A percentile compares a stretch with the other conserved stretches of the same genome.
Evolutionary conservation across 1,140 invertebrate species (phyloP).

Genomic region (Musca domestica): DNA sequence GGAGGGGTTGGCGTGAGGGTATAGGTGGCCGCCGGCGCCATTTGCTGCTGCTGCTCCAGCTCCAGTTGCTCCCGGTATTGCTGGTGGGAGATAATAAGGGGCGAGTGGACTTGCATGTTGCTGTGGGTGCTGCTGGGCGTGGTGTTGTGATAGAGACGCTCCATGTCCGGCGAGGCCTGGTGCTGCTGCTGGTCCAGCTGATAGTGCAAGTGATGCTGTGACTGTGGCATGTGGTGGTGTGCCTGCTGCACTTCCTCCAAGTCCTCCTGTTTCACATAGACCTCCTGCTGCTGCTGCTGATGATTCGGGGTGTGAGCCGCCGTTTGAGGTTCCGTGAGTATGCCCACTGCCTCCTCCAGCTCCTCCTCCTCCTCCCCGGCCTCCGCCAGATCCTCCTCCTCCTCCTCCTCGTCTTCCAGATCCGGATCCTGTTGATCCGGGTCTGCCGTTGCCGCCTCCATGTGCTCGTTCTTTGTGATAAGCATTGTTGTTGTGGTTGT

Average conservation of each 20-base stretch:
- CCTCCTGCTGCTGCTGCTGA: slow-evolving; percentile 38
- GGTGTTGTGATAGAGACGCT: slow-evolving; percentile 41
- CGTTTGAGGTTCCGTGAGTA: slow-evolving; percentile 33
- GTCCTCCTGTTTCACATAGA: slow-evolving; percentile 21
- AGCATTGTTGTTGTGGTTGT: slow-evolving; percentile 43
- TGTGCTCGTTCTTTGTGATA: slow-evolving; percentile 34
- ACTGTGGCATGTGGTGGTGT: slow-evolving; percentile 6
- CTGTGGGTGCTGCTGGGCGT: slow-evolving; percentile 36
- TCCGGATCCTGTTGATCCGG: slow-evolving; percentile 15
- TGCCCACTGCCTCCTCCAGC: background rate
- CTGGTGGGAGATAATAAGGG: slow-evolving; percentile 31
- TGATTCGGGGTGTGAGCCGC: slow-evolving; percentile 37
- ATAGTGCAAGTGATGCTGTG: slow-evolving; percentile 32
- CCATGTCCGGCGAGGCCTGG: slow-evolving; percentile 17
- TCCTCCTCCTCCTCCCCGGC: slow-evolving; percentile 6
- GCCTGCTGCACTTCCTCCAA: background rate
- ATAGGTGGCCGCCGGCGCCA: slow-evolving; percentile 31
- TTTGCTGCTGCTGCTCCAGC: slow-evolving; percentile 34
- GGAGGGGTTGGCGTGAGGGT: slow-evolving; percentile 41
- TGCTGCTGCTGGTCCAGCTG: slow-evolving; percentile 46
- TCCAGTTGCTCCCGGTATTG: slow-evolving; percentile 27
- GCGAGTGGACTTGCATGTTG: slow-evolving; percentile 29
- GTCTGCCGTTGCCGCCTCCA: slow-evolving; percentile 22
- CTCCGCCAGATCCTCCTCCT: background rate
- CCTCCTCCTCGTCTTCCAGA: background rate